These are phyloP conservation scores for Orchesellides sinensis DNA, from an alignment of 2,888 invertebrate genomes.

Conservation along the genomic window DNA sequence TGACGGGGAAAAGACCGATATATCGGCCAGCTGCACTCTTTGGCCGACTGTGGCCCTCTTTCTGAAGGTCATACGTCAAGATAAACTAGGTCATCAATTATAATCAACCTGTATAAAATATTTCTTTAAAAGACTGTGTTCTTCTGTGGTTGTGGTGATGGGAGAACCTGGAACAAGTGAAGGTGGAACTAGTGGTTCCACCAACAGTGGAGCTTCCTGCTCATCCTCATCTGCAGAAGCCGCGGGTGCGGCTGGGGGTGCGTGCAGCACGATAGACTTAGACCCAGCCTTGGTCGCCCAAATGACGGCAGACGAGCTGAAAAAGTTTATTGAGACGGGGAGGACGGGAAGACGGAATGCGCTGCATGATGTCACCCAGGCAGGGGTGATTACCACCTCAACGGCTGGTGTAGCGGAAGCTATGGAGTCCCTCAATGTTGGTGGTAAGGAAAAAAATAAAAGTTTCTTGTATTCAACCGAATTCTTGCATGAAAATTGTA, in stretches of 20 bases:
- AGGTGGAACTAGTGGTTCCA: conserved; percentile 7
- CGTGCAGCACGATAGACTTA: conserved; percentile 76
- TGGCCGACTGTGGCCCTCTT: too few species aligned
- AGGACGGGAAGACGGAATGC: conserved; percentile 93
- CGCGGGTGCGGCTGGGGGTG: conserved; percentile 75
- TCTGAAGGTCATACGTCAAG: too few species aligned
- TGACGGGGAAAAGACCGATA: too few species aligned
- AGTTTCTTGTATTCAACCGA: too few species aligned
- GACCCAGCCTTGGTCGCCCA: conserved; percentile 79
- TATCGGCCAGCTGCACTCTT: too few species aligned
- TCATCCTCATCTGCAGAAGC: conserved; percentile 70
- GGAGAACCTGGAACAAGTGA: conserved; percentile 70
- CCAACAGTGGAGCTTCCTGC: conserved; percentile 9
- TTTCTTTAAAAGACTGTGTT: too few species aligned
- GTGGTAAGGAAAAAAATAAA: conserved; percentile 38
- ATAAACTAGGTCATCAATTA: too few species aligned
- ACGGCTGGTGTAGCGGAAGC: conserved; percentile 88
- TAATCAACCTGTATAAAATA: too few species aligned
- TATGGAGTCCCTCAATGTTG: conserved; percentile 81
- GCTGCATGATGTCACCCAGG: conserved; percentile 88
- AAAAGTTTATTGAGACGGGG: conserved; percentile 90
- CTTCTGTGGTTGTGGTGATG: conserved; percentile 54
- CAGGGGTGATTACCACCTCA: conserved; percentile 82
- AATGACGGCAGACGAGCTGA: conserved; percentile 77
- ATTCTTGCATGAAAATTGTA: neutral